Evolutionary conservation across 2,888 invertebrate genomes (phyloP), one percentile per base, ranked within the genome.

Genomic region (Smittia aterrima): DNA sequence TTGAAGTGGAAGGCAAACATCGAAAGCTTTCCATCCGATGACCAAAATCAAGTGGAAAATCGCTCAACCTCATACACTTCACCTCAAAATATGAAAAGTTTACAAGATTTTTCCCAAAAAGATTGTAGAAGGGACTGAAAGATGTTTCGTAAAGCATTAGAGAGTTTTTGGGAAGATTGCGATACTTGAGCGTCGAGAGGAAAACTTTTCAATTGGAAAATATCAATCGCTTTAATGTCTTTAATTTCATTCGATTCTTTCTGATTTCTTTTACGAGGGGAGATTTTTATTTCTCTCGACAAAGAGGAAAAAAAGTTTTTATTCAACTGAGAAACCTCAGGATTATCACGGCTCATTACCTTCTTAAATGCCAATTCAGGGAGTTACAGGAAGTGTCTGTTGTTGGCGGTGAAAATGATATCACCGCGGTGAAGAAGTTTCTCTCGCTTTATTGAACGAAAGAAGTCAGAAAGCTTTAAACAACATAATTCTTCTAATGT

Each of bases 311-410:
- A 58, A 58, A 58, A 58, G 22, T 18, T 20, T 9, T 20, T 3
- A 20, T 7, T 22, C 16, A 58, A 58, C 9, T 18, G 18, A 58
- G 18, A 22, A 58, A 58, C 58, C 58, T 18, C 58, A 47, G 41
- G 67, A 67, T 67, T 67, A 67, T 67, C 67, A 67, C 67, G 67
- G 24, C 41, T 67, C 67, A 67, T 67, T 67, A 67, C 40, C 67
- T 67, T 67, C 67, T 67, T 40, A 67, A 38, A 20, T 41, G 40
- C 22, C 40, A 67, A 66, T 32, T 66, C 32, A 18, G 16, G 64
- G 38, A 32, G 32, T 66, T 66, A 24, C n/a, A n/a, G 27, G 32
- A 32, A 66, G 38, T 32, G 66, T 66, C 66, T 66, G 66, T 32
- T 11, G 24, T 16, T 66, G 38, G 47, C n/a, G 40, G 9, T 66